Base-by-base conservation (phyloP, 2,888 invertebrate genomes). In the Limnephilus marmoratus region DNA sequence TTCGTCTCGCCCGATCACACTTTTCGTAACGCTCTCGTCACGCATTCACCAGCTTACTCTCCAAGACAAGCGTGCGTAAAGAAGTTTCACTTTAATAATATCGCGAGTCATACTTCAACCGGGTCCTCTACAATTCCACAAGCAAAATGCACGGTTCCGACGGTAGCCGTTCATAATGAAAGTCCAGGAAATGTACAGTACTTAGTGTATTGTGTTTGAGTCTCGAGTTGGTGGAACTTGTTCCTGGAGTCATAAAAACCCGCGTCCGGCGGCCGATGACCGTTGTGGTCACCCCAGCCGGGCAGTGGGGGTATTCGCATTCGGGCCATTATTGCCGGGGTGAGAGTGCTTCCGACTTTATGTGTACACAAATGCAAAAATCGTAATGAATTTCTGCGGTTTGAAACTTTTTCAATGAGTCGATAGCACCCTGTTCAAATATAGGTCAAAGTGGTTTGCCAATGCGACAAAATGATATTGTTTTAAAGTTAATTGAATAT, bases 201-300 rank as follows among this genome's bases (percentile, higher is more conserved):
- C 37, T 18, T 29, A 31, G 86, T 45, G 90, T 87, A 86, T 92
- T 92, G 92, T 91, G 85, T 85, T 82, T 49, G 80, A 83, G 82
- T 90, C 86, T 81, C 37, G 81, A 85, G 87, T 85, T 90, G 88
- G 83, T 83, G 90, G 85, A 68, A 85, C 92, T 92, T 89, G 92
- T 90, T 92, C 88, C 85, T 85, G 85, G 81, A 91, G 83, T 68
- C 91, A 92, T 92, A 92, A 92, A 92, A 88, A 92, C 89, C 45
- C 68, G 83, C 41, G 85, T 88, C 91, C 91, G 81, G 91, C 91
- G 86, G 90, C 80, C 81, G 31, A 45, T 88, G 91, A 37, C 88
- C 31, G 53, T 41, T 49, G 82, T 53, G 88, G 34, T 31, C 86
- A 53, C 24, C 31, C 81, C 87, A 82, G 45, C 81, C 45, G 15